Evolutionary conservation across 2,888 invertebrate species (phyloP).

Genomic region (Dermolepida albohirtum): DNA sequence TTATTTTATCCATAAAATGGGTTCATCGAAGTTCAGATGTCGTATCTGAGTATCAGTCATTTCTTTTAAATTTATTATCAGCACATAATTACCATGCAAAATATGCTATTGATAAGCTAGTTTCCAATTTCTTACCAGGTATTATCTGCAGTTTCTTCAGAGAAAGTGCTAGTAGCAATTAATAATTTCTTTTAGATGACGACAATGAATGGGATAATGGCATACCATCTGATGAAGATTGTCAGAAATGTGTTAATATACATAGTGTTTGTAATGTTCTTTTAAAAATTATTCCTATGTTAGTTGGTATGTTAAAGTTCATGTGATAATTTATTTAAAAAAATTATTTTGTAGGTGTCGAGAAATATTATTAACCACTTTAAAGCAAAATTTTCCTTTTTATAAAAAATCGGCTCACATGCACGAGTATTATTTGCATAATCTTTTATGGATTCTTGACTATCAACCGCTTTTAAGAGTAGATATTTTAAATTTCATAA

Average conservation of each 20-base stretch:
- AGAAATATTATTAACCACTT: constrained; percentile 74
- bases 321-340: constrained; percentile 2
- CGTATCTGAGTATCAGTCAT: constrained; percentile 71
- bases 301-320: constrained; percentile 54
- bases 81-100: constrained; percentile 76
- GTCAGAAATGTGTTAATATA: constrained; percentile 71
- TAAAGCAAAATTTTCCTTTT: constrained; percentile 81
- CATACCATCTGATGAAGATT: constrained; percentile 68
- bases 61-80: constrained; percentile 75
- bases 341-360: constrained; percentile 72
- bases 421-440: constrained; percentile 82
- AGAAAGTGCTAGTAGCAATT: neutral
- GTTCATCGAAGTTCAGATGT: constrained; percentile 65
- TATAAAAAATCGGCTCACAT: constrained; percentile 74
- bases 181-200: constrained; percentile 58
- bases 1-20: constrained; percentile 73
- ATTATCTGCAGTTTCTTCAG: constrained; percentile 47
- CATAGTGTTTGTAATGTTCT: constrained; percentile 68
- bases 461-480: constrained; percentile 79
- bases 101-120: constrained; percentile 71
- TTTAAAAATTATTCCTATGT: constrained; percentile 71
- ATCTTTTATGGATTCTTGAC: constrained; percentile 79
- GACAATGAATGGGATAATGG: constrained; percentile 72
- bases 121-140: constrained; percentile 73
- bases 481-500: constrained; percentile 78